phyloP scores from a whole-genome alignment of 1,140 invertebrate genomes.

The honey bee (Apis mellifera) region DNA sequence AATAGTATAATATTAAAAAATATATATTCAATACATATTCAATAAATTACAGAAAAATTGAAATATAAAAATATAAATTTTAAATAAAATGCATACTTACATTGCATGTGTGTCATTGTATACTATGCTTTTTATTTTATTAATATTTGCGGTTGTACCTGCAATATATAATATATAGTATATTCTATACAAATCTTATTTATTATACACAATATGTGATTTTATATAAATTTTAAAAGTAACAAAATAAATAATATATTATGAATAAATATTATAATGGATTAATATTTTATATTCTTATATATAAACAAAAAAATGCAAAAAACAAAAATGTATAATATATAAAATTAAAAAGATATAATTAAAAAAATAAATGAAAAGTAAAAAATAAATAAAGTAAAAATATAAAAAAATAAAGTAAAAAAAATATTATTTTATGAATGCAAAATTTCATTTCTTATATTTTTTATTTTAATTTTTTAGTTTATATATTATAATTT shows the following conservation, averaged over 20 bases:
- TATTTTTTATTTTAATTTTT: not conserved
- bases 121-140: conserved; percentile 78
- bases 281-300: conserved; percentile 18
- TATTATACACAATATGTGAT: conserved; percentile 48
- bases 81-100: conserved; percentile 75
- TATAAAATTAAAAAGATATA: not conserved
- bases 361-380: not conserved
- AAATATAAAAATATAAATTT: conserved; percentile 26
- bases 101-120: conserved; percentile 77
- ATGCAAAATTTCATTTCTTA: not conserved
- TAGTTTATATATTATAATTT: not conserved
- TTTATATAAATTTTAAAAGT: conserved; percentile 68
- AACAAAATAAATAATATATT: conserved; percentile 11
- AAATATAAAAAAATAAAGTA: not conserved
- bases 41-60: conserved; percentile 34
- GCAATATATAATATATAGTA: conserved; percentile 79
- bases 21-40: no score
- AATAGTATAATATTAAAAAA: conserved; percentile 1
- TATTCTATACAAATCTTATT: conserved; percentile 73
- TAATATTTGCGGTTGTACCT: conserved; percentile 81
- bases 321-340: not conserved
- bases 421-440: not conserved
- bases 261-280: conserved; percentile 2
- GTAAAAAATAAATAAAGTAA: not conserved
- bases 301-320: not conserved